phyloP scores from a whole-genome alignment of 2,797 vertebrate species.

The Smutsia temminckii region DNA sequence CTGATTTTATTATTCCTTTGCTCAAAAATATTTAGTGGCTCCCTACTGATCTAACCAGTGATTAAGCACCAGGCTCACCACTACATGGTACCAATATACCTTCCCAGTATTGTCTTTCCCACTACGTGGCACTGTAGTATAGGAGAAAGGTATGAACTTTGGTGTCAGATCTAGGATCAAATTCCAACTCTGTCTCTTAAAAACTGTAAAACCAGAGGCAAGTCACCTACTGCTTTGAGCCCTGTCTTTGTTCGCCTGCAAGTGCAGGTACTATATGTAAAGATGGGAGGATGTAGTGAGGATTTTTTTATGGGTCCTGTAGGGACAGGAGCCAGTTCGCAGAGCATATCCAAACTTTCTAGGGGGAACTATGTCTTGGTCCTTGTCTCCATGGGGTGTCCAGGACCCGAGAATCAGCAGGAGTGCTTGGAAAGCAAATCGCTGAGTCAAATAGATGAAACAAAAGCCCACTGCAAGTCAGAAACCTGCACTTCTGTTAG shows the following conservation, averaged over 20 bases:
- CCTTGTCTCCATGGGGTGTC: neutral
- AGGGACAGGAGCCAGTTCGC: neutral
- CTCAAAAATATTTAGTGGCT: neutral
- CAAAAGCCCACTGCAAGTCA: neutral
- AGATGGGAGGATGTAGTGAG: neutral
- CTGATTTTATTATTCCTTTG: neutral
- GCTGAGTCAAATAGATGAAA: neutral
- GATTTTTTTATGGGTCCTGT: neutral
- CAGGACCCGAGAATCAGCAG: neutral
- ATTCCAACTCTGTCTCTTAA: conserved; percentile 12
- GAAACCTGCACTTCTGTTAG: neutral
- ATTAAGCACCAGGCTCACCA: neutral
- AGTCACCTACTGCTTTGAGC: neutral
- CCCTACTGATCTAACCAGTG: neutral
- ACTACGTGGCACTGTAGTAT: neutral
- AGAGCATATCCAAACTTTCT: neutral
- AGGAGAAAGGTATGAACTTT: neutral
- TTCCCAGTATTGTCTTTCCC: neutral
- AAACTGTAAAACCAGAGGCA: neutral
- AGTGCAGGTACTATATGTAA: neutral
- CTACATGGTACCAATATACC: neutral
- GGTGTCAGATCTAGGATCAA: neutral
- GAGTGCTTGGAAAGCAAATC: neutral
- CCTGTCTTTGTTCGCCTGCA: neutral
- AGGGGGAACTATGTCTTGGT: neutral